phyloP scores from a whole-genome alignment of 2,888 invertebrate species.

The Julus scanicus region DNA sequence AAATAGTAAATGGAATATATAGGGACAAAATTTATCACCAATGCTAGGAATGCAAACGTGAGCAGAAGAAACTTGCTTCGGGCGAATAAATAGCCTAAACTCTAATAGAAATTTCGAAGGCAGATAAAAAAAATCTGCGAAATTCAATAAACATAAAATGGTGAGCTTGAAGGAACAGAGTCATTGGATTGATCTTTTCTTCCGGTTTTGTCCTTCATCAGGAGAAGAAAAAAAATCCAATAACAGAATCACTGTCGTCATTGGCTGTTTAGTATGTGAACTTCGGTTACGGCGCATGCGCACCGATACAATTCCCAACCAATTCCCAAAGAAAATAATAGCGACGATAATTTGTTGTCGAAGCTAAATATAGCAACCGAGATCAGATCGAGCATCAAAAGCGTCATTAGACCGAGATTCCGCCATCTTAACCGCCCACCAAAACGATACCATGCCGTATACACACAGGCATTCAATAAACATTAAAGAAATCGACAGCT shows the following conservation, averaged over 20 bases:
- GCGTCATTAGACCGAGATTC: slow-evolving; percentile 28
- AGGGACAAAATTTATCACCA: not conserved
- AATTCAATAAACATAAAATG: slow-evolving; percentile 42
- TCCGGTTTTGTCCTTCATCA: not conserved
- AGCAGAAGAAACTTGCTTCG: not conserved
- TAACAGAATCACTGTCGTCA: not conserved
- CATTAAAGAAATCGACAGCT: slow-evolving; percentile 36
- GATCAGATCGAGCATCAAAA: slow-evolving; percentile 36
- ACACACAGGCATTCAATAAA: not conserved
- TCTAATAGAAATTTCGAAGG: not conserved
- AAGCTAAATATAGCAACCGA: slow-evolving; percentile 32
- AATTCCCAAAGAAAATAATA: slow-evolving; percentile 30
- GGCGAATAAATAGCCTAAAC: not conserved
- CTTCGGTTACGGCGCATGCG: not conserved
- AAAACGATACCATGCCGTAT: not conserved
- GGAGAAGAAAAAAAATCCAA: slow-evolving; percentile 35
- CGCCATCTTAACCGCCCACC: not conserved
- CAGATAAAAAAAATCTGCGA: not conserved
- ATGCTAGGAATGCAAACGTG: not conserved
- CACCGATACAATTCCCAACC: not conserved
- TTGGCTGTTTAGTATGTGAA: slow-evolving; percentile 39
- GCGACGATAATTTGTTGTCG: slow-evolving; percentile 42
- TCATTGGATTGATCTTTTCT: not conserved
- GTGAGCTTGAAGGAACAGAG: not conserved
- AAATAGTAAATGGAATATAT: not conserved